Conservation (phyloP, 2,113 vertebrate genomes). For the Pelodiscus sinensis region DNA sequence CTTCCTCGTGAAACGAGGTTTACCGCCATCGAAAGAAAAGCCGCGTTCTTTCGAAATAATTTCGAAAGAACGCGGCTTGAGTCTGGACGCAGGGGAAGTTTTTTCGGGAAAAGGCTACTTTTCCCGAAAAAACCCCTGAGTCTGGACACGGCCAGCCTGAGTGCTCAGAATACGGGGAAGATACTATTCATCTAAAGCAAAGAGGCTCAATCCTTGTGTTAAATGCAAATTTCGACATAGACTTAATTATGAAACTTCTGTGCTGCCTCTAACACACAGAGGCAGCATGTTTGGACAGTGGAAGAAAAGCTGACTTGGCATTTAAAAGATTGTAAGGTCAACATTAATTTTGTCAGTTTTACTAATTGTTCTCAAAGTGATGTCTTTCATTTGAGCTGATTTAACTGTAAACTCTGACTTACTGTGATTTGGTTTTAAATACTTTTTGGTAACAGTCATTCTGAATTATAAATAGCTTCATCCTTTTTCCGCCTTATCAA, state of each 20-base stretch:
- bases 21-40: too few relatives aligned
- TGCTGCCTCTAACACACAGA: not conserved
- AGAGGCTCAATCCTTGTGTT: not conserved
- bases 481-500: conserved; percentile 74
- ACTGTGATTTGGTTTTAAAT: conserved; percentile 63
- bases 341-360: conserved; percentile 54
- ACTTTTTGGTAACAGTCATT: conserved; percentile 58
- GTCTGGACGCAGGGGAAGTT: too few relatives aligned
- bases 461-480: conserved; percentile 73
- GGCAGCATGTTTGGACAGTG: not conserved
- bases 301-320: conserved; percentile 40
- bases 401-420: conserved; percentile 66
- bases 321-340: conserved; percentile 55
- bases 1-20: too few relatives aligned
- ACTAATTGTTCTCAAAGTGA: conserved; percentile 60
- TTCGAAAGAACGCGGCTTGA: too few relatives aligned
- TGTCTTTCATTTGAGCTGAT: conserved; percentile 55
- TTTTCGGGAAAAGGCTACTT: too few relatives aligned
- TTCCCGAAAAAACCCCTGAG: too few relatives aligned
- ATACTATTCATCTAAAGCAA: not conserved
- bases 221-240: not conserved
- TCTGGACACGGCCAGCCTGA: too few relatives aligned
- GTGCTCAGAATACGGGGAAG: not conserved
- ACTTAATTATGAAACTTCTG: conserved; percentile 26
- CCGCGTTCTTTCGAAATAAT: too few relatives aligned